Evolutionary conservation across 2,797 vertebrate species (phyloP).

Genomic region (Oreortyx pictus): DNA sequence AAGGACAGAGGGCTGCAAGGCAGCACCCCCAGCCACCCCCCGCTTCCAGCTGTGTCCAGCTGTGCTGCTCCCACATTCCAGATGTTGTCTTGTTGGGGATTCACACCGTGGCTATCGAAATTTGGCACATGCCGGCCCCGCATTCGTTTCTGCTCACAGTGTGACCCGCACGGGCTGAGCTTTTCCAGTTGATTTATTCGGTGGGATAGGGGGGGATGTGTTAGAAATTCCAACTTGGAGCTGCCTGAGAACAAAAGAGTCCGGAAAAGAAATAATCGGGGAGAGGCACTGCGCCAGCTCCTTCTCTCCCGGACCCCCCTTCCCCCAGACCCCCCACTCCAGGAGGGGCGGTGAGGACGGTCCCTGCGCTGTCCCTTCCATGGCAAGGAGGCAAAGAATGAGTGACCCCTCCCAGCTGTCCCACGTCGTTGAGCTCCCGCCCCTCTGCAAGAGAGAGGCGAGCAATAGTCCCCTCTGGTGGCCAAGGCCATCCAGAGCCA

Average conservation of each 20-base stretch:
- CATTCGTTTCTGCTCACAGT: neutral
- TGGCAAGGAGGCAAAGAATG: neutral
- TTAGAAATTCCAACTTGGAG: neutral
- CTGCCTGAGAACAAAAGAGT: conserved; percentile 19
- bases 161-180: too few relatives aligned
- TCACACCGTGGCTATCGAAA: rapidly evolving
- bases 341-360: neutral
- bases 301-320: neutral
- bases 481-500: neutral
- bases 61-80: neutral
- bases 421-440: neutral
- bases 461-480: conserved; percentile 67
- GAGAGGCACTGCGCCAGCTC: neutral
- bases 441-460: neutral
- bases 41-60: neutral
- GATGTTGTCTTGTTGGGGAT: neutral
- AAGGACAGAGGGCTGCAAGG: rapidly evolving
- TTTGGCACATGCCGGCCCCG: neutral
- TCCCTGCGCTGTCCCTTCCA: neutral
- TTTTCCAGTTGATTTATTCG: neutral
- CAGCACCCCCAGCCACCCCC: neutral
- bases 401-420: neutral
- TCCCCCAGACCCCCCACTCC: neutral
- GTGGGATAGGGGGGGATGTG: neutral
- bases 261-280: neutral